phyloP scores from a whole-genome alignment of 2,888 invertebrate genomes.

The Suillia variegata region DNA sequence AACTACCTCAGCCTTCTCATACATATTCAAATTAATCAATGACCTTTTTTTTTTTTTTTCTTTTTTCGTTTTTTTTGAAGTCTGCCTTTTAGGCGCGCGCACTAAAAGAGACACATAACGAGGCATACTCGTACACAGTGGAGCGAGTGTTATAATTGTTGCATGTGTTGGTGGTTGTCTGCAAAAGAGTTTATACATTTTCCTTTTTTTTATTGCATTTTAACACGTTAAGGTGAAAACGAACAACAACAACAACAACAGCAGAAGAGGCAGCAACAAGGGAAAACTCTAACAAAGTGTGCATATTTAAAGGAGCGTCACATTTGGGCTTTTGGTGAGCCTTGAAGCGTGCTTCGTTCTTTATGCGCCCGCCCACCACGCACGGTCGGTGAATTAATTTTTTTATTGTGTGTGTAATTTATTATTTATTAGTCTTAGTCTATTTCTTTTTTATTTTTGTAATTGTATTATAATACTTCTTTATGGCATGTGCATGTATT shows the following conservation, averaged over 20 bases:
- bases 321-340: background rate
- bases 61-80: background rate
- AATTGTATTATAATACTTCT: no score
- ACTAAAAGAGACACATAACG: background rate
- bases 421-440: background rate
- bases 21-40: slow-evolving; percentile 1
- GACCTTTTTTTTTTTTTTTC: background rate
- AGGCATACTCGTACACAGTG: no score
- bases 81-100: background rate
- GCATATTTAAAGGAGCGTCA: background rate
- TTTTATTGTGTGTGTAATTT: background rate
- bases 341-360: no score
- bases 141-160: background rate
- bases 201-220: slow-evolving; percentile 31
- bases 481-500: no score
- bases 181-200: background rate
- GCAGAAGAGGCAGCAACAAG: no score
- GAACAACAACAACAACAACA: background rate
- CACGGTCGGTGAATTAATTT: no score
- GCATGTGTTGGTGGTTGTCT: background rate
- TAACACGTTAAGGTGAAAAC: slow-evolving; percentile 41
- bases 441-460: no score
- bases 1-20: background rate
- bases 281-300: no score
- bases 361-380: no score